These are phyloP conservation scores for Acanthiza pusilla DNA, from an alignment of 2,797 vertebrate genomes.

Conservation along the genomic window DNA sequence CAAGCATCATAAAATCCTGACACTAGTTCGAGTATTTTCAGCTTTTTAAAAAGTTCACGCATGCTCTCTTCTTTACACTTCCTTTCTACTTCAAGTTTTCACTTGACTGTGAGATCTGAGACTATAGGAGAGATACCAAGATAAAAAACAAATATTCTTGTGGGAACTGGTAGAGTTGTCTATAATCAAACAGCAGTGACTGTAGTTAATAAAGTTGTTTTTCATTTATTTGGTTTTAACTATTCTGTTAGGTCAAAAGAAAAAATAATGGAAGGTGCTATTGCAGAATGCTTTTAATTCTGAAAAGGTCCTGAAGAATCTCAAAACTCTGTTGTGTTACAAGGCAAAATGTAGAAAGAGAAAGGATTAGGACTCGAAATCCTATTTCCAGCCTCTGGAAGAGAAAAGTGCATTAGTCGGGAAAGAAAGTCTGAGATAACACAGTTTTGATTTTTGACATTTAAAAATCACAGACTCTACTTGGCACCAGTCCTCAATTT, in stretches of 20 bases:
- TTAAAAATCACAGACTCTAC: conserved; percentile 4
- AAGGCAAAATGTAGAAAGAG: not conserved
- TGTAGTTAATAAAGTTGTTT: not conserved
- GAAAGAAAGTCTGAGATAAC: not conserved
- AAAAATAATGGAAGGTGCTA: not conserved
- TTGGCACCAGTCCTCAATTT: not conserved
- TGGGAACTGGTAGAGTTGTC: not conserved
- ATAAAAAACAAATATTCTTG: not conserved
- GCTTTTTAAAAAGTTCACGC: not conserved
- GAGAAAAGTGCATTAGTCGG: not conserved
- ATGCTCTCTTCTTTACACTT: conserved; percentile 1
- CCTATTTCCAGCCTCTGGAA: not conserved
- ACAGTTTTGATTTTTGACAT: not conserved
- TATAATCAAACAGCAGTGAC: not conserved
- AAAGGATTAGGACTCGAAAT: not conserved
- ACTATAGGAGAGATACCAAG: not conserved
- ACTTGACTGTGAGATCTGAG: not conserved
- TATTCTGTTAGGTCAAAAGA: not conserved
- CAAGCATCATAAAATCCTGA: conserved; percentile 12
- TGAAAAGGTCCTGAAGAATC: not conserved
- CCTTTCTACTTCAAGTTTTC: conserved; percentile 1
- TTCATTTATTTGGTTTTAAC: not conserved
- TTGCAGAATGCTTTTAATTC: not conserved
- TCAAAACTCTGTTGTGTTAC: not conserved
- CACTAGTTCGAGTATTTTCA: not conserved